Evolutionary conservation across 2,888 invertebrate species (phyloP).

Genomic region (Timandra comae): DNA sequence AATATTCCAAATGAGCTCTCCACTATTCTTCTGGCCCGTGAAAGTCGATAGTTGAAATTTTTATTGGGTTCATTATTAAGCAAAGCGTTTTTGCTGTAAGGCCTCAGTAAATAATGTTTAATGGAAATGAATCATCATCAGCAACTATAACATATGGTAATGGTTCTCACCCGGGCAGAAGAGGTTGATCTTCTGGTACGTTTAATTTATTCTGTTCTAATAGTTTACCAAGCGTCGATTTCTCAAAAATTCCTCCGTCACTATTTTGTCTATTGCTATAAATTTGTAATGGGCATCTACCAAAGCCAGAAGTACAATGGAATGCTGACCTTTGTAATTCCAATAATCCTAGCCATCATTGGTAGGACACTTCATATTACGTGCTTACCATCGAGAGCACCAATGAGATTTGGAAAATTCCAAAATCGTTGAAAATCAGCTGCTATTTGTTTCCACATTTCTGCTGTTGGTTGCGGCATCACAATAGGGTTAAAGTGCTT

Average conservation of each 20-base stretch:
- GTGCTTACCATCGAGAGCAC: slow-evolving; percentile 2
- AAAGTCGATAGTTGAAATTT: slow-evolving; percentile 21
- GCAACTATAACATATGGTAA: too few relatives aligned
- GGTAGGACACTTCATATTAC: slow-evolving; percentile 12
- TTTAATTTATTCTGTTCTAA: too few relatives aligned
- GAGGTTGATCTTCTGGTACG: too few relatives aligned
- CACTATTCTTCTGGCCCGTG: slow-evolving; percentile 20
- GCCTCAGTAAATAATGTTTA: background rate
- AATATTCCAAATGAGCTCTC: slow-evolving; percentile 21
- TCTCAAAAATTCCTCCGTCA: slow-evolving; percentile 25
- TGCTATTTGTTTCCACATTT: background rate
- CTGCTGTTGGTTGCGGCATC: background rate
- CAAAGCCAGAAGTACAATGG: slow-evolving; percentile 19
- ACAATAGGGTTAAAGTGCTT: background rate
- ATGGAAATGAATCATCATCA: background rate
- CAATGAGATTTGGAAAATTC: background rate
- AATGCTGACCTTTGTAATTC: slow-evolving; percentile 22
- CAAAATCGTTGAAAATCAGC: background rate
- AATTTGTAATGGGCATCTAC: slow-evolving; percentile 23
- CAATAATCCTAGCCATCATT: slow-evolving; percentile 18
- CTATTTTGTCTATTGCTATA: slow-evolving; percentile 22
- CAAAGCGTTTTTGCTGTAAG: slow-evolving; percentile 15
- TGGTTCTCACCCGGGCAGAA: too few relatives aligned
- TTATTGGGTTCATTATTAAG: slow-evolving; percentile 17
- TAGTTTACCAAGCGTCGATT: too few relatives aligned